These are phyloP conservation scores for Fratercula arctica DNA, from an alignment of 2,797 vertebrate genomes.

Conservation along the genomic window DNA sequence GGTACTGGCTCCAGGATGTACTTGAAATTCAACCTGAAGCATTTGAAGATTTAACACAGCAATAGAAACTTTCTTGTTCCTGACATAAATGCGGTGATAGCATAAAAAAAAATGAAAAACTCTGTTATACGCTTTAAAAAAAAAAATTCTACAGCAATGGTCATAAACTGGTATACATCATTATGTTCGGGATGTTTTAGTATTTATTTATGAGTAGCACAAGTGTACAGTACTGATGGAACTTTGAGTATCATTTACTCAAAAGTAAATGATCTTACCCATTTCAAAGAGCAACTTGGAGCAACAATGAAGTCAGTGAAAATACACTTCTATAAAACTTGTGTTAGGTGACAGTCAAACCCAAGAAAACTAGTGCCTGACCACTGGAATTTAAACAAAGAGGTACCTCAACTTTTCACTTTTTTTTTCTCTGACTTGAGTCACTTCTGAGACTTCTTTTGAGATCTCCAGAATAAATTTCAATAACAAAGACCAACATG, in stretches of 20 bases:
- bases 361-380: neutral
- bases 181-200: neutral
- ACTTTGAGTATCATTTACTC: neutral
- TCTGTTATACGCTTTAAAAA: neutral
- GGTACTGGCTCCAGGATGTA: neutral
- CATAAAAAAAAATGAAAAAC: neutral
- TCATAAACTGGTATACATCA: neutral
- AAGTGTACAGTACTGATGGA: neutral
- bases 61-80: neutral
- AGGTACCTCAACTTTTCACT: rapidly evolving
- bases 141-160: neutral
- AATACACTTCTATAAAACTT: neutral
- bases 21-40: neutral
- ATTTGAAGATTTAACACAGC: neutral
- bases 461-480: neutral
- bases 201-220: neutral
- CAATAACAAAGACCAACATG: neutral
- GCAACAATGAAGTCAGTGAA: neutral
- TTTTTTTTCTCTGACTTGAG: neutral
- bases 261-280: neutral
- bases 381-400: neutral
- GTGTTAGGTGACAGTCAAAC: neutral
- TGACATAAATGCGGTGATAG: neutral
- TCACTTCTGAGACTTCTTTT: neutral
- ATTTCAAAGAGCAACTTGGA: neutral